phyloP scores from a whole-genome alignment of 2,113 vertebrate genomes.

The Anser brachyrhynchus region DNA sequence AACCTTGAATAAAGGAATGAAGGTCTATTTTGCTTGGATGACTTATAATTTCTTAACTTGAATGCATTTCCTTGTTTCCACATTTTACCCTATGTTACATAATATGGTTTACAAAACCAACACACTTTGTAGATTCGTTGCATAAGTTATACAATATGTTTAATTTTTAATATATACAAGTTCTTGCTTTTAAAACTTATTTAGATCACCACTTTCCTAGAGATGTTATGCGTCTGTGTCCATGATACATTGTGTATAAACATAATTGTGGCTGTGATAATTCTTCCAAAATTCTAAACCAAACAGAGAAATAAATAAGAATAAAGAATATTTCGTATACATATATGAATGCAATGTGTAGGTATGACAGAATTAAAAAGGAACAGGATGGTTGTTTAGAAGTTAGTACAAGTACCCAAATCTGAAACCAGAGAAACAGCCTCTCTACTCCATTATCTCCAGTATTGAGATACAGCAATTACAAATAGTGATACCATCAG shows the following conservation, averaged over 20 bases:
- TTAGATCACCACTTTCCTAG: neutral
- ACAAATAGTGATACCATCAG: neutral
- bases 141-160: neutral
- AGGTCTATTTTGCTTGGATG: neutral
- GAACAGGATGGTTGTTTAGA: neutral
- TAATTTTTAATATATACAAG: slow-evolving; percentile 5
- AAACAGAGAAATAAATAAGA: neutral
- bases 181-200: neutral
- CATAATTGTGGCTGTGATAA: neutral
- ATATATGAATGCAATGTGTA: fast-evolving
- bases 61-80: neutral
- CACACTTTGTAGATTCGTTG: neutral
- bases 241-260: neutral
- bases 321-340: neutral
- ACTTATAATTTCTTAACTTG: neutral
- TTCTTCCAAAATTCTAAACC: neutral
- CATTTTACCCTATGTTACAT: neutral
- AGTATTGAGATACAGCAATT: neutral
- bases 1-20: neutral
- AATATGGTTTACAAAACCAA: neutral
- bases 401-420: neutral
- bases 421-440: neutral
- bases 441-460: neutral
- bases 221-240: neutral
- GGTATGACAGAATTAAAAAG: neutral